Percentiles rank a stretch among this genome's conserved stretches.
Conservation (phyloP, 2,888 invertebrate genomes). For the Caenorhabditis japonica region DNA sequence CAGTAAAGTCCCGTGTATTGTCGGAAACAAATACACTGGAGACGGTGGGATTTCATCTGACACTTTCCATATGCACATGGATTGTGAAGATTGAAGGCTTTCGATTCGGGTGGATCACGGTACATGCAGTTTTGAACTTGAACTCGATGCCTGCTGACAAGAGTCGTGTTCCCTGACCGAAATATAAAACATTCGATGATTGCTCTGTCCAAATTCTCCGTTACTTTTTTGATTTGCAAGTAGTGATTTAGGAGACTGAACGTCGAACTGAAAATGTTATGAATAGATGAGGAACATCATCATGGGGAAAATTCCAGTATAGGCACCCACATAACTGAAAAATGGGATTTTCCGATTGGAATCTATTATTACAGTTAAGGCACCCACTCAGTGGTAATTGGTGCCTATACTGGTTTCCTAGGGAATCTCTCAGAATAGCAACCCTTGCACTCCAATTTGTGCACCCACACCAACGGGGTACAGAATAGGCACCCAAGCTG, state of each 20-base stretch:
- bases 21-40: constrained; percentile 36
- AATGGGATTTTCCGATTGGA: too few relatives aligned
- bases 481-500: too few relatives aligned
- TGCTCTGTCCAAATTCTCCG: neutral
- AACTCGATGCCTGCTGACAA: constrained; percentile 24
- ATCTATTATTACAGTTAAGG: too few relatives aligned
- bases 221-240: neutral
- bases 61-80: constrained; percentile 42
- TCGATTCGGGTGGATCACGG: neutral
- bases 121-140: constrained; percentile 26
- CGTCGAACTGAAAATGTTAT: neutral
- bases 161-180: constrained; percentile 11
- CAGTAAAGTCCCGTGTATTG: constrained; percentile 37
- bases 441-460: too few relatives aligned
- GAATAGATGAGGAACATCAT: too few relatives aligned
- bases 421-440: too few relatives aligned
- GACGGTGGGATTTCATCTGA: neutral
- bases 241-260: neutral
- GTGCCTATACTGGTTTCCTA: too few relatives aligned
- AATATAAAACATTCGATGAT: constrained; percentile 11
- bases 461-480: too few relatives aligned
- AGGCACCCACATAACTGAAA: too few relatives aligned
- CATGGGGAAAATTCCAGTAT: too few relatives aligned
- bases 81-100: constrained; percentile 26
- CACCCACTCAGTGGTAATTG: too few relatives aligned